Evolutionary conservation across 2,797 vertebrate species (phyloP).

Genomic region (Macropus fuliginosus): DNA sequence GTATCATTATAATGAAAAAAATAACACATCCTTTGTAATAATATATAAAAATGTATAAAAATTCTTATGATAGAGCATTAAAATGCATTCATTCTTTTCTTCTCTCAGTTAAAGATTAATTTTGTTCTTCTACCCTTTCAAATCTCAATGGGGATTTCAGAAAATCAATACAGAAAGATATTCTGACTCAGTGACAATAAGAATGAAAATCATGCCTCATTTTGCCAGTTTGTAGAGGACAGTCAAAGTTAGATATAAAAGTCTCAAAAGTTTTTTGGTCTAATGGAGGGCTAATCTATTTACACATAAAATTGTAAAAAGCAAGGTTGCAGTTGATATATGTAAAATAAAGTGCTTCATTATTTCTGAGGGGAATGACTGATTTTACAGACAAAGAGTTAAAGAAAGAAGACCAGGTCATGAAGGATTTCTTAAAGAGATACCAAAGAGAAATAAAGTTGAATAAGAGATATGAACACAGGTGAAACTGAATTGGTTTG

Average conservation of each 20-base stretch:
- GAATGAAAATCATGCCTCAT: not conserved
- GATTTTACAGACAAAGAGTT: not conserved
- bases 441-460: too few species aligned
- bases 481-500: too few species aligned
- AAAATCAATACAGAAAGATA: not conserved
- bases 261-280: not conserved
- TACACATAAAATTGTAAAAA: not conserved
- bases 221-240: not conserved
- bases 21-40: conserved; percentile 10
- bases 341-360: not conserved
- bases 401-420: not conserved
- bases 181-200: not conserved
- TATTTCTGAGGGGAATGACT: not conserved
- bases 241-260: not conserved
- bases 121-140: conserved; percentile 35
- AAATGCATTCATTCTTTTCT: conserved; percentile 1
- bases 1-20: conserved; percentile 24
- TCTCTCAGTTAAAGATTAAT: not conserved
- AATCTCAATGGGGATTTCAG: conserved; percentile 29
- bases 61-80: conserved; percentile 4
- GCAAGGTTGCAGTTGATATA: not conserved
- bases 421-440: not conserved
- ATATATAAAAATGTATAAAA: not conserved
- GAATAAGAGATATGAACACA: too few species aligned
- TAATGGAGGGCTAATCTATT: not conserved